phyloP scores from a whole-genome alignment of 2,113 vertebrate genomes.

The Malurus elegans region DNA sequence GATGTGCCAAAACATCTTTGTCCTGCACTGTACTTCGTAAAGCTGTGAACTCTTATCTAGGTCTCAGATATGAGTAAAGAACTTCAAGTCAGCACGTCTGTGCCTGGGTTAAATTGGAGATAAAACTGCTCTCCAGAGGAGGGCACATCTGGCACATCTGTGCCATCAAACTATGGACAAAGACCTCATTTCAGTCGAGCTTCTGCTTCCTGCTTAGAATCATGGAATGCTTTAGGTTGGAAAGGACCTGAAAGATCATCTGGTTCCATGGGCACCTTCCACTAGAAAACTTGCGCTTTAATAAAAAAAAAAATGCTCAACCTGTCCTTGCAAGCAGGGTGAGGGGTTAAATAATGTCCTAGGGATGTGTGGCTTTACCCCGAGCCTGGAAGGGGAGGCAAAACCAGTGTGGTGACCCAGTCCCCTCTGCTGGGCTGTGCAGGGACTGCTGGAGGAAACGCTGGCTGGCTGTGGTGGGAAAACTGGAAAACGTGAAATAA shows the following conservation, averaged over 20 bases:
- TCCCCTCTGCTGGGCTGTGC: slow-evolving; percentile 41
- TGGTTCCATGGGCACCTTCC: neutral
- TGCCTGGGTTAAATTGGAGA: neutral
- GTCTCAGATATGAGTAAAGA: neutral
- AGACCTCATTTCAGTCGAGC: neutral
- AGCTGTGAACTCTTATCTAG: neutral
- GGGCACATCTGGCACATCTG: neutral
- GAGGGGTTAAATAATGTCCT: neutral
- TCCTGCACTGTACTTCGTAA: neutral
- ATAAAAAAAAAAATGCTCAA: neutral
- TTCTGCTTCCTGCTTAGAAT: neutral
- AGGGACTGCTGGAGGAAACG: neutral
- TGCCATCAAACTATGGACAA: neutral
- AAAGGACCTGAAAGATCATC: neutral
- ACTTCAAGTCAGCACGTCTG: neutral
- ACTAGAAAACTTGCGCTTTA: neutral
- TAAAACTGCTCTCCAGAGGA: no score
- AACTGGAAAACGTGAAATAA: neutral
- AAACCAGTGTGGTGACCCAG: neutral
- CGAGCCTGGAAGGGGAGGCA: neutral
- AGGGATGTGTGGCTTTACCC: neutral
- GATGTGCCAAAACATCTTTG: neutral
- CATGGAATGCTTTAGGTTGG: neutral
- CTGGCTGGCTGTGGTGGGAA: neutral
- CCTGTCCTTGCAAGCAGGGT: neutral